Conservation (phyloP, 1,140 invertebrate species). For the Leptoteleia sp. region DNA sequence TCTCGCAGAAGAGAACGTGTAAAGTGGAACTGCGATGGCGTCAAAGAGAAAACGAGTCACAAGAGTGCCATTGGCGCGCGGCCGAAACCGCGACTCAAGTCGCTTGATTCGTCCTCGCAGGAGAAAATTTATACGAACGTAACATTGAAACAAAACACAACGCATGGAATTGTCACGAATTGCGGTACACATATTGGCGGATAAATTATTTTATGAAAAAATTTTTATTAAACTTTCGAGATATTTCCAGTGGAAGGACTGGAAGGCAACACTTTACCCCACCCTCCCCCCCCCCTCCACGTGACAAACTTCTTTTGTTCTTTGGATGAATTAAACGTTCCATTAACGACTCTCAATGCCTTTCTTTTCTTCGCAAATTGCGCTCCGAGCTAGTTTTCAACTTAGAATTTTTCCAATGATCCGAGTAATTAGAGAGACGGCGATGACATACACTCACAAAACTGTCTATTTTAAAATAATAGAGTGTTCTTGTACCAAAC, state of each 20-base stretch:
- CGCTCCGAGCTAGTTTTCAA: conserved; percentile 40
- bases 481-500: too few relatives aligned
- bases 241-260: too few relatives aligned
- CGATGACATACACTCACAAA: conserved; percentile 20
- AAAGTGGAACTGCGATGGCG: conserved; percentile 45
- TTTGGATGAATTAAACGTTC: conserved; percentile 51
- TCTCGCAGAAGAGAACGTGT: conserved; percentile 10
- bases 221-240: too few relatives aligned
- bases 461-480: too few relatives aligned
- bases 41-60: conserved; percentile 40
- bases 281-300: too few relatives aligned
- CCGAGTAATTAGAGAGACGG: conserved; percentile 29
- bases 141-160: too few relatives aligned
- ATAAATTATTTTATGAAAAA: conserved; percentile 48
- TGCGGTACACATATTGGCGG: conserved; percentile 19
- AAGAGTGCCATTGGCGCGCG: conserved; percentile 35
- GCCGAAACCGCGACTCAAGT: conserved; percentile 45
- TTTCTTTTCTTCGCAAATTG: conserved; percentile 35
- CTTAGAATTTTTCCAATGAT: conserved; percentile 54
- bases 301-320: conserved; percentile 42
- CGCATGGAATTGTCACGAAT: too few relatives aligned
- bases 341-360: conserved; percentile 57
- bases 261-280: too few relatives aligned
- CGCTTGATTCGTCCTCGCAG: conserved; percentile 9
- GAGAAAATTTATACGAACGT: too few relatives aligned